Base-by-base conservation (phyloP, 2,888 invertebrate species). In the Drosophila fulvimacula region DNA sequence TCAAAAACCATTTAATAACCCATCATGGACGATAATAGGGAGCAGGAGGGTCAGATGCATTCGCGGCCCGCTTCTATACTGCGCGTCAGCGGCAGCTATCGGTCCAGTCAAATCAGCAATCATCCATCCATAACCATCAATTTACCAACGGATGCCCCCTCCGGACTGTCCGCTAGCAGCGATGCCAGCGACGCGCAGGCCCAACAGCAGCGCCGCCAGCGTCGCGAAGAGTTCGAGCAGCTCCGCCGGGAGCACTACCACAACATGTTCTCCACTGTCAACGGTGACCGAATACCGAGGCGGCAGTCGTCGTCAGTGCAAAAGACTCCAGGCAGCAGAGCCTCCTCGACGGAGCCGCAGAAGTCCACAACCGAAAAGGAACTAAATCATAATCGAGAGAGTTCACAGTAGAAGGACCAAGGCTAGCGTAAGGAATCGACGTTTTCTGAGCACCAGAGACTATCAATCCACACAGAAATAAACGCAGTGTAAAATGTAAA, bases 171-270 rank as follows among this genome's bases (percentile, higher is more conserved):
- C 9, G 5, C 19, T 21, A 19, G 21, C 32, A 59, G 32, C 32
- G 62, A 77, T 34, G 69, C 69, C 38, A 79, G 65, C 60, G 76
- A 65, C 9, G 39, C 49, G 1, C 62, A 80, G 19, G 48, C 53
- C 2, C 48, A 69, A 19, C 69, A 69, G 46, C 51, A 71, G 52
- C 65, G 69, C 2, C 61, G 46, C 7, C 71, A 65, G 24, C 62
- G 73, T 1, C 59, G 73, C 10, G 61, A 69, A 9, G 27, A 68
- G 2, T 88, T 83, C 46, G 66, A 82, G 56, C 70, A 74, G 59
- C 30, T 79, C 72, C 80, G 82, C 21, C 71, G 79, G 5, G 55
- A 79, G 19, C 85, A 82, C 38, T 82, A 88, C 21, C 69, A 69
- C 30, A 70, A 74, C n/a, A 73, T 82, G 86, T 71, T 65, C 51